These are phyloP conservation scores for Megaceryle torquata DNA, from an alignment of 2,113 vertebrate genomes.

Conservation along the genomic window DNA sequence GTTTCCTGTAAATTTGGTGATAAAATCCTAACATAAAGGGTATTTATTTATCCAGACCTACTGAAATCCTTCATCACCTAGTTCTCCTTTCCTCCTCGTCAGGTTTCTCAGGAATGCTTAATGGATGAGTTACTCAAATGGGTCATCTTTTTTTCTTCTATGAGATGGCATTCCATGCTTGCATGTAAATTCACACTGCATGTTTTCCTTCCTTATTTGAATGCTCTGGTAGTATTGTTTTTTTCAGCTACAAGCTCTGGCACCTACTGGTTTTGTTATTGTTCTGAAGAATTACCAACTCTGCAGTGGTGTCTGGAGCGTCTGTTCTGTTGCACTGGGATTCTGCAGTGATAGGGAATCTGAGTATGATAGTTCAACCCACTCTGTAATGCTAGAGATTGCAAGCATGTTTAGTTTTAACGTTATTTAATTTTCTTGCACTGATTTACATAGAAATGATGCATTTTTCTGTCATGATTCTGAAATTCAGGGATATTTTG, in stretches of 20 bases:
- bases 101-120: background rate
- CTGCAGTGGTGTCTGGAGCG: background rate
- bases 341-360: background rate
- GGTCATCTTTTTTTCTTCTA: background rate
- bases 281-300: background rate
- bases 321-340: background rate
- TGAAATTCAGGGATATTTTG: background rate
- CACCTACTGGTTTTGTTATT: background rate
- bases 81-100: background rate
- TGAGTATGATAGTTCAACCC: background rate
- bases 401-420: background rate
- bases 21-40: background rate
- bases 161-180: background rate
- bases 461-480: background rate
- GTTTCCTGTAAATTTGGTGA: background rate
- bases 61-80: conserved; percentile 12
- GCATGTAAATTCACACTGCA: background rate
- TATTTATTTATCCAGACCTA: background rate
- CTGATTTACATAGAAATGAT: background rate
- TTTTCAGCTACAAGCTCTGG: background rate
- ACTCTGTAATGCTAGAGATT: background rate
- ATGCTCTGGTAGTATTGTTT: background rate
- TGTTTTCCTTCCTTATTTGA: background rate
- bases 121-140: background rate
- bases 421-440: background rate